Conservation (phyloP, 2,797 vertebrate species). For the Rhynchotus rufescens region DNA sequence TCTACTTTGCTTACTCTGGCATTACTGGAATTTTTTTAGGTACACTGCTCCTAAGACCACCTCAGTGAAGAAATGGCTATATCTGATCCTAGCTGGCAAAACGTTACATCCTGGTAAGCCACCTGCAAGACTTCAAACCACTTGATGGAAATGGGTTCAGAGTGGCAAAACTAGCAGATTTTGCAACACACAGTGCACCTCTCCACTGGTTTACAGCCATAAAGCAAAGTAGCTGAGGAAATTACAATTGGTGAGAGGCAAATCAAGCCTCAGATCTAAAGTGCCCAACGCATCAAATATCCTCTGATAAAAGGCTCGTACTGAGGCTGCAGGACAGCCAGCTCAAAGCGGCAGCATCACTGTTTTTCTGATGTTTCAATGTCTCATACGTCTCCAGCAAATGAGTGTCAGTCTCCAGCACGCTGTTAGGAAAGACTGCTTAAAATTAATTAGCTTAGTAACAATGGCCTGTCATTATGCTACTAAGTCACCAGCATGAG, state of each 20-base stretch:
- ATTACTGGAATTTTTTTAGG: neutral
- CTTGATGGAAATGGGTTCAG: rapidly evolving
- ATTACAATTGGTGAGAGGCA: neutral
- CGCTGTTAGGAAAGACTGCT: slow-evolving; percentile 56
- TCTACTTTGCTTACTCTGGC: neutral
- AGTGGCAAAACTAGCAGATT: neutral
- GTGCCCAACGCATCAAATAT: neutral
- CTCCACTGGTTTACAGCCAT: neutral
- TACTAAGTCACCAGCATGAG: slow-evolving; percentile 61
- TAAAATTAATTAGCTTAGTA: slow-evolving; percentile 72
- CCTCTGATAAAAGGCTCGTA: neutral
- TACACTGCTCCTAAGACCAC: neutral
- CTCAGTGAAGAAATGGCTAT: neutral
- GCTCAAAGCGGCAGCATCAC: neutral
- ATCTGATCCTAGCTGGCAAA: neutral
- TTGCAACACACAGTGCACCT: neutral
- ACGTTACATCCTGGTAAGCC: neutral
- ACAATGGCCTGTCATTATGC: slow-evolving; percentile 68
- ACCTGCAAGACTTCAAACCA: neutral
- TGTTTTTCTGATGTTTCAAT: slow-evolving; percentile 28
- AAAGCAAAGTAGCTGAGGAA: neutral
- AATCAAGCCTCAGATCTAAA: neutral
- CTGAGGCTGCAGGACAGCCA: neutral
- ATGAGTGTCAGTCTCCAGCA: slow-evolving; percentile 40
- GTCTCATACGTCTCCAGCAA: slow-evolving; percentile 19